phyloP scores from a whole-genome alignment of 53 echinoderm and acorn worm species.

The Actinopyga echinites region DNA sequence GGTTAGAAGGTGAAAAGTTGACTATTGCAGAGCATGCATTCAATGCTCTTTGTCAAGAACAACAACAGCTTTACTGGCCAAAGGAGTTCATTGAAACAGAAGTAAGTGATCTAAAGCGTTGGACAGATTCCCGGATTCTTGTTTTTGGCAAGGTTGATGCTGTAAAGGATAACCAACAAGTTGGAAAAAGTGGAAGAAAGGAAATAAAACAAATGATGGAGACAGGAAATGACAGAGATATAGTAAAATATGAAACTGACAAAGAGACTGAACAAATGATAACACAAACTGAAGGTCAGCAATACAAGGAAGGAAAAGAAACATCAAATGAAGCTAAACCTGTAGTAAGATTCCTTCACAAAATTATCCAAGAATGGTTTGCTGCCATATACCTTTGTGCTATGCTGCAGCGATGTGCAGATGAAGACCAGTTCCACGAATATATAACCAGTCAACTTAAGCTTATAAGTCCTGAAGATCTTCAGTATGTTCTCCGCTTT shows the following conservation, averaged over 20 bases:
- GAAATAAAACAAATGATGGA: not conserved
- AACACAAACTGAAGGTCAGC: not conserved
- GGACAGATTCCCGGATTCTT: not conserved
- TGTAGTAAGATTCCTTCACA: not conserved
- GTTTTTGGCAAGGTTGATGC: not conserved
- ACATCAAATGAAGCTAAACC: not conserved
- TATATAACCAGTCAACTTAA: not conserved
- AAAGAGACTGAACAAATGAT: not conserved
- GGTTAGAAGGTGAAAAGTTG: not conserved
- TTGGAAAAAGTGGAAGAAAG: no score
- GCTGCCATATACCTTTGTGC: not conserved
- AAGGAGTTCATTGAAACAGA: not conserved
- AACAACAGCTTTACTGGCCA: not conserved
- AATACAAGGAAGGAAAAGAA: not conserved
- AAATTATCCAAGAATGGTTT: constrained; percentile 9
- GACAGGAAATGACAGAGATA: not conserved
- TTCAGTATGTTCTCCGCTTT: constrained; percentile 12
- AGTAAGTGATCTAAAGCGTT: not conserved
- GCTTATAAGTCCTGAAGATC: not conserved
- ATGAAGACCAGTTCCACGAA: not conserved
- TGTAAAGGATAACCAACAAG: not conserved
- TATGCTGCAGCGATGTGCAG: not conserved
- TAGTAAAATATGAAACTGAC: not conserved
- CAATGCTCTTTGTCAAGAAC: not conserved
- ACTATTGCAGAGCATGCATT: not conserved